These are phyloP conservation scores for Zygogramma bicolorata DNA, from an alignment of 2,888 invertebrate genomes.

Conservation along the genomic window DNA sequence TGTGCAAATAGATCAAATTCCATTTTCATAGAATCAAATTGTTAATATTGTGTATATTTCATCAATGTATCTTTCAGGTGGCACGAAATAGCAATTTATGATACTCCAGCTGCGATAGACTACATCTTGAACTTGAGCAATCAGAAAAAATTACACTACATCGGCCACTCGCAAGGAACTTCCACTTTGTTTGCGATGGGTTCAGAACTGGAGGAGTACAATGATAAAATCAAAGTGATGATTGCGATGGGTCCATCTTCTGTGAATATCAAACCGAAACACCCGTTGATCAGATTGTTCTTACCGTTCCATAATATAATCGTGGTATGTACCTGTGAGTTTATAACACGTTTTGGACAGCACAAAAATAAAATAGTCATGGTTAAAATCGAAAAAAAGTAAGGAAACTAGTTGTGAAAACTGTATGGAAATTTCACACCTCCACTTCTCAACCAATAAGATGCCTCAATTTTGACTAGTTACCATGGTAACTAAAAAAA, in stretches of 20 bases:
- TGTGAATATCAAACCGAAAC: neutral
- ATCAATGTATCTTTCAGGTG: conserved; percentile 71
- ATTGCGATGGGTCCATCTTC: conserved; percentile 73
- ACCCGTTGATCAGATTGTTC: neutral
- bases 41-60: no score
- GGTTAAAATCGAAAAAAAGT: no score
- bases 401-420: no score
- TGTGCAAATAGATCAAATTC: no score
- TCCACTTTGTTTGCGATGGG: conserved; percentile 76
- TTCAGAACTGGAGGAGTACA: conserved; percentile 75
- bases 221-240: conserved; percentile 74
- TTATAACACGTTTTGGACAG: no score
- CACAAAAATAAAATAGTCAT: no score
- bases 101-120: conserved; percentile 85
- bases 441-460: no score
- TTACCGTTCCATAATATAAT: neutral
- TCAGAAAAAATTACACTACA: conserved; percentile 74
- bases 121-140: conserved; percentile 73
- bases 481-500: no score
- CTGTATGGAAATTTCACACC: no score
- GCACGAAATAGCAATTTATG: conserved; percentile 84
- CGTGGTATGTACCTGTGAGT: neutral
- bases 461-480: no score
- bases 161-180: conserved; percentile 86
- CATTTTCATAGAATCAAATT: no score